Evolutionary conservation across 1,140 invertebrate genomes (phyloP), one percentile per base, ranked within the genome.

Genomic region (Prorops nasuta): DNA sequence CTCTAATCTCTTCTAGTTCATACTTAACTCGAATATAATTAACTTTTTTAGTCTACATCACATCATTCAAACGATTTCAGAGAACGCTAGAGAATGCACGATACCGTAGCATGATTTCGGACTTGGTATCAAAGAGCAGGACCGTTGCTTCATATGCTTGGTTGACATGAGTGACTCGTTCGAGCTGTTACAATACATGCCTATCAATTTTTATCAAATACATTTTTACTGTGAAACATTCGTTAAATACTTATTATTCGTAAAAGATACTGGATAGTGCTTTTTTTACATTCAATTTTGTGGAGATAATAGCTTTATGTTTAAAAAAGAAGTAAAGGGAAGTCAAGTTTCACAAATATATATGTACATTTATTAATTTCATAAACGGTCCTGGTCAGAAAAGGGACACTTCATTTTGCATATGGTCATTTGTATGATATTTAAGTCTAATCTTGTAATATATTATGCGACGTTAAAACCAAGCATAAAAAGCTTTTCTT

Each of bases 51-150:
- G 15, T 34, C 35, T 38, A 46, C 38, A 35, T 45, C 18, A 31
- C 17, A 28, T 28, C 15, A 39, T 51, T 47, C 17, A 32, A 54
- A 35, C 28, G 24, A 54, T 48, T 56, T 50, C 43, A 55, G 56
- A 54, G 55, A 66, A 66, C 67, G 64, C 56, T 61, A 63, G 46
- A 56, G 63, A 64, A 63, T 67, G 65, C 69, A 71, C 66, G 69
- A 65, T 61, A 64, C 68, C 58, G 64, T 60, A 48, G 63, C 66
- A 71, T 69, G 67, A 56, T 54, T 56, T 55, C 24, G 24, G 10
- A 28, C 4, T 6, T 51, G 47, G 49, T 54, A 42, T 44, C 44
- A 28, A 37, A 28, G 48, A 55, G 38, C 52, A 55, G 55, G 49
- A 49, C 39, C 43, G 54, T 55, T 50, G 44, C 47, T n/a, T n/a